Conservation (phyloP, 2,113 vertebrate species). For the Calonectris borealis region DNA sequence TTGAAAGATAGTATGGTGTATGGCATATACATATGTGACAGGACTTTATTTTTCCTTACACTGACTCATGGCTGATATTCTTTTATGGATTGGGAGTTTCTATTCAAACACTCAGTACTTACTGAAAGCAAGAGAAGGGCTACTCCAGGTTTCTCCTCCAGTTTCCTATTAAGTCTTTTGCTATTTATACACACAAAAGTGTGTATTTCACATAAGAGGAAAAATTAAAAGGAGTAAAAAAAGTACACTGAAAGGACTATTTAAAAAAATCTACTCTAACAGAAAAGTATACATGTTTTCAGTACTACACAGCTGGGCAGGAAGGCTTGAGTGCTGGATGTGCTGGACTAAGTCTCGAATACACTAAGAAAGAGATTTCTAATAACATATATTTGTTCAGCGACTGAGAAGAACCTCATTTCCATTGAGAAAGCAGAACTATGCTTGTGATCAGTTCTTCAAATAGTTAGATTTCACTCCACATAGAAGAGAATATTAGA, state of each 20-base stretch:
- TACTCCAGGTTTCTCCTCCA: neutral
- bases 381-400: neutral
- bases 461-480: neutral
- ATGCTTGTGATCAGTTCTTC: neutral
- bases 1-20: neutral
- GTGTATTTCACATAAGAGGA: neutral
- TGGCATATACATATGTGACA: neutral
- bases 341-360: neutral
- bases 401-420: neutral
- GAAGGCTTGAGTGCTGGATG: neutral
- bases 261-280: neutral
- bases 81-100: neutral
- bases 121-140: neutral
- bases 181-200: neutral
- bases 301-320: neutral
- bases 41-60: neutral
- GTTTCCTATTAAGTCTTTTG: neutral
- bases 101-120: neutral
- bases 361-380: neutral
- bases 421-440: neutral
- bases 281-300: neutral
- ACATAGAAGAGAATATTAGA: neutral
- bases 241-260: neutral
- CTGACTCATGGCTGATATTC: neutral
- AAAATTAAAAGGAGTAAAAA: neutral